Conservation (phyloP, 2,888 invertebrate genomes). For the Thecocarcelia acutangulata region DNA sequence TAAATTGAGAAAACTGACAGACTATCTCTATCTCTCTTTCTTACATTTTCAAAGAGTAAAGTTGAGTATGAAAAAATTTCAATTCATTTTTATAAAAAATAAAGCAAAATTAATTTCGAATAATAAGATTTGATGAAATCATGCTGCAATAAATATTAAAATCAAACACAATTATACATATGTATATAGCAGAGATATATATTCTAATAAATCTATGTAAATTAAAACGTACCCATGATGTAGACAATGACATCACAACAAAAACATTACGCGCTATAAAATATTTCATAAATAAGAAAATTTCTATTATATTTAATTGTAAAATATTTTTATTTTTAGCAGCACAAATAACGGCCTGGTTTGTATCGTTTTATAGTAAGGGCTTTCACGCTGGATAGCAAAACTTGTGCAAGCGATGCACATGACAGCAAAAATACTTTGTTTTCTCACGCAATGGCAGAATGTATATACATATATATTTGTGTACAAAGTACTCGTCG, state of each 20-base stretch:
- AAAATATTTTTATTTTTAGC: background rate
- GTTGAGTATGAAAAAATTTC: too few species aligned
- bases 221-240: background rate
- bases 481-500: too few species aligned
- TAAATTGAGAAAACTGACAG: too few species aligned
- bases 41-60: too few species aligned
- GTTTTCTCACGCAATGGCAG: too few species aligned
- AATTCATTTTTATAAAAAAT: background rate
- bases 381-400: background rate
- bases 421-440: too few species aligned
- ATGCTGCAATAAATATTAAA: constrained; percentile 19
- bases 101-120: background rate
- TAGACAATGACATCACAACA: constrained; percentile 30
- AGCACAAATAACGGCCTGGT: constrained; percentile 14
- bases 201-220: too few species aligned
- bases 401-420: too few species aligned
- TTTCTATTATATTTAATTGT: constrained; percentile 5
- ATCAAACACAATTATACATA: constrained; percentile 3
- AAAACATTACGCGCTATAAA: background rate
- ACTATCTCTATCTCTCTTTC: too few species aligned
- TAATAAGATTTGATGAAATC: constrained; percentile 17
- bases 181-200: constrained; percentile 12
- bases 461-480: too few species aligned
- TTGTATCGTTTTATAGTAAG: background rate
- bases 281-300: background rate